Evolutionary conservation across 2,888 invertebrate species (phyloP).

Genomic region (Himalopsyche japonica): DNA sequence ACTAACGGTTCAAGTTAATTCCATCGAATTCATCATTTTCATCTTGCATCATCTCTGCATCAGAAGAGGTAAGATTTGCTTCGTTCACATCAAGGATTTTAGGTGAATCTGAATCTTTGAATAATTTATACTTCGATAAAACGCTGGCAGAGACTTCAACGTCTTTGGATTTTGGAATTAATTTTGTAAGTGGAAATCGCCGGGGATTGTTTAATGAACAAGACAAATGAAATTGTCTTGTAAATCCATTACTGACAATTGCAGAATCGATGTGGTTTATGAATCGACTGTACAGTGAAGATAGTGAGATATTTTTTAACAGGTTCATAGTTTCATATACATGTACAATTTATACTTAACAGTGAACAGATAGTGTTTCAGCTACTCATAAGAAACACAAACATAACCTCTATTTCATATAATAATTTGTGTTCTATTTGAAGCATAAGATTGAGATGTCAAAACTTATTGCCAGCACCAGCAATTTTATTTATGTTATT

Average conservation of each 20-base stretch:
- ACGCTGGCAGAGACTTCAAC: conserved; percentile 55
- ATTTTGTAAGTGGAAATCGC: not conserved
- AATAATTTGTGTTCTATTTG: no score
- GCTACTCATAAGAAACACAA: no score
- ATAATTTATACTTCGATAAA: conserved; percentile 68
- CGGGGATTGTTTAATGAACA: not conserved
- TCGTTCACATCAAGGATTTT: conserved; percentile 77
- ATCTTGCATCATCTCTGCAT: conserved; percentile 44
- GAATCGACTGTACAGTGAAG: not conserved
- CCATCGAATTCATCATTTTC: conserved; percentile 66
- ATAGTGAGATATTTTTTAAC: not conserved
- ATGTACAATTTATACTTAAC: no score
- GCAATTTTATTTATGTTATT: no score
- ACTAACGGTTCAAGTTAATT: conserved; percentile 64
- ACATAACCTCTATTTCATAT: no score
- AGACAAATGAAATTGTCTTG: not conserved
- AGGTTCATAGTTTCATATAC: not conserved
- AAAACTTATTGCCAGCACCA: no score
- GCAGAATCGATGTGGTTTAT: not conserved
- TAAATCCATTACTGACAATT: not conserved
- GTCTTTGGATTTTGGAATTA: conserved; percentile 25
- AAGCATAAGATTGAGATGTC: no score
- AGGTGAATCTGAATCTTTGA: conserved; percentile 70
- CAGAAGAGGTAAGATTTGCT: conserved; percentile 44
- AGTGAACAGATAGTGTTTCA: no score